Evolutionary conservation across 2,888 invertebrate genomes (phyloP).

Genomic region (Galeopsomyia nigrocyanea): DNA sequence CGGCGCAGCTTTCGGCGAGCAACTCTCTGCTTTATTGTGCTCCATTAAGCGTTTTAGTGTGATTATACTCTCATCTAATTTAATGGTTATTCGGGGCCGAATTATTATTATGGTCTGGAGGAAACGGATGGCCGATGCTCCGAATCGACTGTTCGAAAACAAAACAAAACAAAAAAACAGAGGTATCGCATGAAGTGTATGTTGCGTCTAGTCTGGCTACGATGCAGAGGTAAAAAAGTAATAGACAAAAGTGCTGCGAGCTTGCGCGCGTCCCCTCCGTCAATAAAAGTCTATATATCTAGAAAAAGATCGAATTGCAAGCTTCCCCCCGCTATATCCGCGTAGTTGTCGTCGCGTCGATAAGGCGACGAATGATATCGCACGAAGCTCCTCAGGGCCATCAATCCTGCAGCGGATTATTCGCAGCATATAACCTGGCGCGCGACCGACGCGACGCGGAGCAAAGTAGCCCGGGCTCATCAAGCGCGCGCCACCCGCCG

Average conservation of each 20-base stretch:
- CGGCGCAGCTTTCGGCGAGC: neutral
- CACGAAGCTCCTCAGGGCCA: no score
- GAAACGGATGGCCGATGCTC: no score
- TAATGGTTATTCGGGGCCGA: neutral
- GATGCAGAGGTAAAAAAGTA: no score
- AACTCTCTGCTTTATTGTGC: conserved; percentile 17
- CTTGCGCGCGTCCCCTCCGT: neutral
- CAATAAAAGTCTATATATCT: conserved; percentile 26
- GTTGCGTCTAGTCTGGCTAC: no score
- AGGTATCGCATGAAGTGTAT: no score
- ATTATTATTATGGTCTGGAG: no score
- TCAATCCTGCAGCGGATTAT: no score
- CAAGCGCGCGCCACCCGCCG: conserved; percentile 14
- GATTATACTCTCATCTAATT: conserved; percentile 29
- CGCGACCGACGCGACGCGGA: no score
- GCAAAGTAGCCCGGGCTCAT: conserved; percentile 28
- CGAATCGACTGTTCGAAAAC: no score
- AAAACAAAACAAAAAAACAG: no score
- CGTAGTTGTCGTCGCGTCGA: conserved; percentile 23
- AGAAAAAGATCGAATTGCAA: conserved; percentile 28
- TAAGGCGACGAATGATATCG: conserved; percentile 6
- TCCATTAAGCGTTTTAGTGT: neutral
- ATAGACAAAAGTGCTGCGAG: no score
- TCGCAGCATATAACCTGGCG: no score
- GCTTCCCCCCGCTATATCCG: neutral